These are phyloP conservation scores for Synanthedon andrenaeformis DNA, from an alignment of 2,888 invertebrate genomes.

Conservation along the genomic window DNA sequence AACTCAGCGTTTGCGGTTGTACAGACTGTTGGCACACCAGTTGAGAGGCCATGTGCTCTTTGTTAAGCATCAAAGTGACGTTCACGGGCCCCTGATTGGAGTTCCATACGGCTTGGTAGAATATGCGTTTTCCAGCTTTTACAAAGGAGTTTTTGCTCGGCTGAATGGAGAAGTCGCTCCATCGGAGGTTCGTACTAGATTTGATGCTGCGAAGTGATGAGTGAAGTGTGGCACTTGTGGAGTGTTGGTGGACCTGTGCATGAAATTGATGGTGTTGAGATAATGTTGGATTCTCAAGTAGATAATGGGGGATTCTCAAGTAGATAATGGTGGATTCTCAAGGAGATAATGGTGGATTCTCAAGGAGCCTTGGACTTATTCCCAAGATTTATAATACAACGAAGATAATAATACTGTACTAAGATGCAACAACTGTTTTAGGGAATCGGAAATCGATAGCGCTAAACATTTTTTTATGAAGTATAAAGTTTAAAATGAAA, in stretches of 20 bases:
- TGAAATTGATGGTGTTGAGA: neutral
- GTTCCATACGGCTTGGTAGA: slow-evolving; percentile 82
- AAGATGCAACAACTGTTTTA: no score
- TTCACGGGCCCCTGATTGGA: slow-evolving; percentile 73
- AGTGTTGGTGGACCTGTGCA: slow-evolving; percentile 70
- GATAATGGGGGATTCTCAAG: no score
- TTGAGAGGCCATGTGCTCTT: slow-evolving; percentile 73
- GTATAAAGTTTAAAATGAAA: no score
- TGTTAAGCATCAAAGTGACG: slow-evolving; percentile 75
- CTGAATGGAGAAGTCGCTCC: slow-evolving; percentile 78
- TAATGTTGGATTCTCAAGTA: no score
- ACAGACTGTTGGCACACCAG: slow-evolving; percentile 73
- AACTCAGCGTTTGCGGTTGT: slow-evolving; percentile 73
- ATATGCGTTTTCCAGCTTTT: slow-evolving; percentile 77
- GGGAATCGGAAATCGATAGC: no score
- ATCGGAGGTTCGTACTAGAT: slow-evolving; percentile 77
- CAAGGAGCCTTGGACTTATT: neutral
- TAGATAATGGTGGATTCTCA: no score
- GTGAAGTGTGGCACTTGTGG: slow-evolving; percentile 72
- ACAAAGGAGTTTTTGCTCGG: slow-evolving; percentile 63
- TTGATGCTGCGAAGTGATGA: slow-evolving; percentile 78
- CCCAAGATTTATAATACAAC: no score
- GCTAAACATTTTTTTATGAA: no score
- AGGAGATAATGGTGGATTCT: no score
- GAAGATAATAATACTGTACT: no score